These are phyloP conservation scores for Smittia sp. DNA, from an alignment of 2,888 invertebrate species.

Conservation along the genomic window DNA sequence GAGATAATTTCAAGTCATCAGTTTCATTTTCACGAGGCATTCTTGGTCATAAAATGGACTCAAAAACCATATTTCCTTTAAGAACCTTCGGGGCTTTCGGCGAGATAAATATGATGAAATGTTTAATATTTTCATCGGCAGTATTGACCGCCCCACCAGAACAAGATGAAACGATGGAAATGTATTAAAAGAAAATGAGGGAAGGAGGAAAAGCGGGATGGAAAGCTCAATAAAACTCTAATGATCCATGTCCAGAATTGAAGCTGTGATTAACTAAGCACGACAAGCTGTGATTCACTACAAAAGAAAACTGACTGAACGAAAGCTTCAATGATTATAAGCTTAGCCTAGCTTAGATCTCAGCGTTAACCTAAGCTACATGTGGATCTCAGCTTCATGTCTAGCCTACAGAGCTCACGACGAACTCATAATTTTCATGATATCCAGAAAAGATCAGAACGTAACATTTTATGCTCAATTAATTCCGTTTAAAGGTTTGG, in stretches of 20 bases:
- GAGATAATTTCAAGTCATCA: constrained; percentile 13
- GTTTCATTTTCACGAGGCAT: not conserved
- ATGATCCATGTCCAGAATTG: too few relatives aligned
- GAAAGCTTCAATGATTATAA: too few relatives aligned
- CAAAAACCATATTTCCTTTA: not conserved
- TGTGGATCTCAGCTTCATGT: too few relatives aligned
- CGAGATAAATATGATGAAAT: constrained; percentile 3
- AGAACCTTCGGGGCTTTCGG: not conserved
- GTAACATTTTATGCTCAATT: constrained; percentile 20
- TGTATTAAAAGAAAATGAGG: too few relatives aligned
- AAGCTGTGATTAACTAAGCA: too few relatives aligned
- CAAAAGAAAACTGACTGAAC: too few relatives aligned
- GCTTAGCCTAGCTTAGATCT: too few relatives aligned
- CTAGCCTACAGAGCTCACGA: too few relatives aligned
- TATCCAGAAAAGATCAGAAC: not conserved
- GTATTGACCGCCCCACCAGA: not conserved
- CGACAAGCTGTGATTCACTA: too few relatives aligned
- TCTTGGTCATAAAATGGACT: constrained; percentile 1
- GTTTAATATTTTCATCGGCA: constrained; percentile 8
- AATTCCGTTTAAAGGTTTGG: not conserved
- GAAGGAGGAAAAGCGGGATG: not conserved
- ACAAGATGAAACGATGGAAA: not conserved
- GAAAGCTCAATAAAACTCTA: too few relatives aligned
- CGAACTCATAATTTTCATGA: constrained; percentile 15
- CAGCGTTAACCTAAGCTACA: too few relatives aligned